These are phyloP conservation scores for Pentalonia nigronervosa DNA, from an alignment of 1,140 invertebrate genomes.

Conservation along the genomic window DNA sequence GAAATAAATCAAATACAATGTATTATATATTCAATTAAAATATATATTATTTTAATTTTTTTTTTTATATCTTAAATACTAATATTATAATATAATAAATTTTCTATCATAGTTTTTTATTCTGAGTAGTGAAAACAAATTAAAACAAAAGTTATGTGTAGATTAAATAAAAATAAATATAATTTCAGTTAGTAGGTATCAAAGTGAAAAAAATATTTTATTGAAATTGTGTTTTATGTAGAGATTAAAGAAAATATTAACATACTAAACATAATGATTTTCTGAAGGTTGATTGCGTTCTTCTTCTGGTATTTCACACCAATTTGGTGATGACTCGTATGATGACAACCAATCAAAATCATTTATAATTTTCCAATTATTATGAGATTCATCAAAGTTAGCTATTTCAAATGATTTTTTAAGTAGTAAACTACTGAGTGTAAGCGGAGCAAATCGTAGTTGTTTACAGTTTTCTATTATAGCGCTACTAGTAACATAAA, in stretches of 20 bases:
- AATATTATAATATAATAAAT: not conserved
- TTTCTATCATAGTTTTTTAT: not conserved
- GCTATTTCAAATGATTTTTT: slow-evolving; percentile 32
- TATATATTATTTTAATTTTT: not conserved
- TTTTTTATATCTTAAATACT: not conserved
- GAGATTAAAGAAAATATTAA: not conserved
- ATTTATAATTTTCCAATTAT: slow-evolving; percentile 56
- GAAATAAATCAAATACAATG: not conserved
- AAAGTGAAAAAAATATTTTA: not conserved
- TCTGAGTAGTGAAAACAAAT: not conserved
- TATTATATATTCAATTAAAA: not conserved
- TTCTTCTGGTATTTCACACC: slow-evolving; percentile 48
- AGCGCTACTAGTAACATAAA: slow-evolving; percentile 45
- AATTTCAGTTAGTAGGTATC: not conserved
- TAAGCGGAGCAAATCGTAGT: slow-evolving; percentile 38
- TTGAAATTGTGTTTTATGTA: not conserved
- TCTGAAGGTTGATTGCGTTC: slow-evolving; percentile 17
- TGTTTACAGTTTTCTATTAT: slow-evolving; percentile 48
- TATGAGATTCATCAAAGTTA: slow-evolving; percentile 11
- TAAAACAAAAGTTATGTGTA: not conserved
- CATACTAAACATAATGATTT: not conserved
- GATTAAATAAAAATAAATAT: slow-evolving; percentile 1
- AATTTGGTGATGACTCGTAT: slow-evolving; percentile 45
- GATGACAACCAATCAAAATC: slow-evolving; percentile 55
- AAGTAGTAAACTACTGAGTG: not conserved